Evolutionary conservation across 1,140 invertebrate genomes (phyloP), one percentile per base, ranked within the genome.

Genomic region (Alviniconcha marisindica): DNA sequence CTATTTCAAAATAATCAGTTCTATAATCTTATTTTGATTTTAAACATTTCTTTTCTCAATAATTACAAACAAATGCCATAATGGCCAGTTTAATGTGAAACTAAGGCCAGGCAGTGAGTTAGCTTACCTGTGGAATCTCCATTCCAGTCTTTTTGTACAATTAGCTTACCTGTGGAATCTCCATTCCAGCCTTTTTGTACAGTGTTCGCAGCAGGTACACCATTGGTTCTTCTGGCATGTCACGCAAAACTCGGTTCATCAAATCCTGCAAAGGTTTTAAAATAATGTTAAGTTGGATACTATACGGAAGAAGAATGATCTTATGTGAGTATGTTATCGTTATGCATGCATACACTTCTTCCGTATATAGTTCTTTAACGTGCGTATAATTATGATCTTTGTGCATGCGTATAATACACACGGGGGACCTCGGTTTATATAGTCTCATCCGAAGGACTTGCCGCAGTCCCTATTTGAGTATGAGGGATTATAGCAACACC

Each of bases 241-340:
- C 90, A 86, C 89, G 87, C 33, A 92, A 60, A n/a, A 91, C 83
- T 82, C 89, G 91, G 82, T 90, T 91, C 91, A 92, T 92, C 79
- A 92, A 82, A 40, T 91, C 91, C 91, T 92, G 83, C 73, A 88
- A 87, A 31, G 71, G 60, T 74, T n/a, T 83, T 66, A 79, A 71
- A 83, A 18, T 60, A 73, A 44, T 31, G 56, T 56, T 42, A 76
- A 73, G 36, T 7, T 0, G 5, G 28, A 31, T 4, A 33, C n/a
- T 60, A 56, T 69, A 18, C 40, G 10, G 40, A 66, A 24, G n/a
- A 51, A 7, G 38, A 28, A 48, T n/a, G 28, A 36, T 42, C 21
- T 36, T 44, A 31, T 14, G 18, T 76, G 2, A 56, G 40, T 14
- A 28, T 76, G 24, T 1, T 54, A 1, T 28, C 40, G 7, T 10